A percentile compares a stretch with the other conserved stretches of the same genome.
Conservation (phyloP, 2,113 vertebrate species). For the Petrocephalus zakoni region DNA sequence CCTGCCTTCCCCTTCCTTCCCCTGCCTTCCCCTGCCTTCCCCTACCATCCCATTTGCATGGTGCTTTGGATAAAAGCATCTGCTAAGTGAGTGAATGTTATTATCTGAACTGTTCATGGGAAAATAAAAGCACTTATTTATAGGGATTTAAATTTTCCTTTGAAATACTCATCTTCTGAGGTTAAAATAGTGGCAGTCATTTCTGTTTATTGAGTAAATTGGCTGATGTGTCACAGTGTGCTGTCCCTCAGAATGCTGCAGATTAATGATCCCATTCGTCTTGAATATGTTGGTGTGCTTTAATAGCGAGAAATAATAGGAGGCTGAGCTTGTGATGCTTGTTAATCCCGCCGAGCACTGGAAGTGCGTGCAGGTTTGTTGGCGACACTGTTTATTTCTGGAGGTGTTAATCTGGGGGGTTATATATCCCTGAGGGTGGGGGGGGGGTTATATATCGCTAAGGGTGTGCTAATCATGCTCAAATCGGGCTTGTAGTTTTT, state of each 20-base stretch:
- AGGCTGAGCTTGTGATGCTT: background rate
- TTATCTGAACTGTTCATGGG: background rate
- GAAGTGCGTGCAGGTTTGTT: background rate
- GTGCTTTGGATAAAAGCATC: background rate
- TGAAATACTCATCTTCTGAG: background rate
- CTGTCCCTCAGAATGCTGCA: too few species aligned
- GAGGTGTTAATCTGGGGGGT: background rate
- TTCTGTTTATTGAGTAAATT: too few species aligned
- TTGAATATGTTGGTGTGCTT: background rate
- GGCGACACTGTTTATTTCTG: background rate
- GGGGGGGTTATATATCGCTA: background rate
- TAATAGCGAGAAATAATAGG: background rate
- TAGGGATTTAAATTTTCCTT: background rate
- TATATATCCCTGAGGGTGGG: too few species aligned
- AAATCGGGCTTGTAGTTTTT: background rate
- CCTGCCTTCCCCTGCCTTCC: too few species aligned
- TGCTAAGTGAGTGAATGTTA: background rate
- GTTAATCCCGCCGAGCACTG: background rate
- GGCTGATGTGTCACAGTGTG: too few species aligned
- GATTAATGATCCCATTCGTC: background rate
- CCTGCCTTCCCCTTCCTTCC: background rate
- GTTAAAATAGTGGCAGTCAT: background rate
- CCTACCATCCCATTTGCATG: background rate
- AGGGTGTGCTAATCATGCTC: background rate
- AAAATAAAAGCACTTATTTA: too few species aligned